Evolutionary conservation across 2,797 vertebrate genomes (phyloP).

Genomic region (Ataeniobius toweri): DNA sequence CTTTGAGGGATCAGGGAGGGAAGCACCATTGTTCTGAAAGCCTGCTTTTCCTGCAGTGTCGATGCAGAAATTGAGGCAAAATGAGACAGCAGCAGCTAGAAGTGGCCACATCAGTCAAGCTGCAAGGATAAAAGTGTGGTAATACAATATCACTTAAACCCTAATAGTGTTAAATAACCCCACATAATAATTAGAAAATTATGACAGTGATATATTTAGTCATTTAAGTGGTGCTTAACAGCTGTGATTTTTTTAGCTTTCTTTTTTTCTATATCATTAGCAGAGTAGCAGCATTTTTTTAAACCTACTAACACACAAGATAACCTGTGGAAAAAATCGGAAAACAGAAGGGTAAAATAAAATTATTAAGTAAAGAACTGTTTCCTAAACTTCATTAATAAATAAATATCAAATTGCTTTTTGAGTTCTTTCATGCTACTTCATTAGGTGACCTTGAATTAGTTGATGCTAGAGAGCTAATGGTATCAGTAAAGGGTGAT

Average conservation of each 20-base stretch:
- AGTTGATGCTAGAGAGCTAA: not conserved
- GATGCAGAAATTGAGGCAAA: constrained; percentile 3
- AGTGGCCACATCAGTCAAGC: not conserved
- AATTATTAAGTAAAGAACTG: not conserved
- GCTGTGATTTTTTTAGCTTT: constrained; percentile 33
- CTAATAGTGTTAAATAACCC: constrained; percentile 24
- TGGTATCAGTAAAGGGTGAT: too few species aligned
- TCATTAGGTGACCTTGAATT: not conserved
- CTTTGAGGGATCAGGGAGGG: constrained; percentile 37
- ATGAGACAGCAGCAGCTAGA: not conserved
- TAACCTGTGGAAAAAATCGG: not conserved
- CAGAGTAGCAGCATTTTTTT: constrained; percentile 25
- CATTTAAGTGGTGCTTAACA: constrained; percentile 31
- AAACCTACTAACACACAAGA: not conserved
- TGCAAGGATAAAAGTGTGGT: not conserved
- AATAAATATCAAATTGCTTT: not conserved
- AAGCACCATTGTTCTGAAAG: constrained; percentile 53
- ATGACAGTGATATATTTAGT: constrained; percentile 35
- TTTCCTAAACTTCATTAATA: not conserved
- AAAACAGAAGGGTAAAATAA: not conserved
- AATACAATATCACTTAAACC: constrained; percentile 20
- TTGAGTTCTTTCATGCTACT: not conserved
- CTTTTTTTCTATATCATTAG: constrained; percentile 35
- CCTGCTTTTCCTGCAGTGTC: constrained; percentile 16
- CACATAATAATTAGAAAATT: constrained; percentile 28